Conservation (phyloP, 2,888 invertebrate species). For the Polyommatus icarus region DNA sequence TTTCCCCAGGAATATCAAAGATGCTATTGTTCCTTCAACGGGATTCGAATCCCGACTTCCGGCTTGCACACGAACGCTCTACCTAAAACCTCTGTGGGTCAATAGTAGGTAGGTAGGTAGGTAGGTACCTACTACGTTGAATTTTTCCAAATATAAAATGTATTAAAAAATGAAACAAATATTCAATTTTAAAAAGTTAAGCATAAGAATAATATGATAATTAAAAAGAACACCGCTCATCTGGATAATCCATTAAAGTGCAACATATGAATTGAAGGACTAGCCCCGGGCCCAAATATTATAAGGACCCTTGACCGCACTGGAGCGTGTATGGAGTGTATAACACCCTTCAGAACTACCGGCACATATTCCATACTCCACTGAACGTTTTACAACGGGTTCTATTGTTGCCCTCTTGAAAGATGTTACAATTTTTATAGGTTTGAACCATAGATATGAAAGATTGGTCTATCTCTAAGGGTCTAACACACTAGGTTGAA, state of each 20-base stretch:
- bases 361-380: background rate
- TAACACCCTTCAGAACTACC: background rate
- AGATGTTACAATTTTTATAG: slow-evolving; percentile 1
- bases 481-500: no score
- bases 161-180: no score
- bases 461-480: no score
- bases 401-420: background rate
- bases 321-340: slow-evolving; percentile 34
- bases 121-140: no score
- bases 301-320: slow-evolving; percentile 56
- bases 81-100: no score
- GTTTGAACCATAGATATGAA: background rate
- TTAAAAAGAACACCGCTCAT: background rate
- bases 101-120: no score
- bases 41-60: no score
- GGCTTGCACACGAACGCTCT: no score
- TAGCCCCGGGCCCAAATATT: slow-evolving; percentile 62
- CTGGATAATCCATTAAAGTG: slow-evolving; percentile 31
- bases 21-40: no score
- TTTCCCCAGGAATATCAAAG: no score
- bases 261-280: slow-evolving; percentile 48
- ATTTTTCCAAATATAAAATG: no score
- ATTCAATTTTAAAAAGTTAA: no score
- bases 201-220: background rate
- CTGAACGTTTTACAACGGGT: background rate